Evolutionary conservation across 2,888 invertebrate species (phyloP).

Genomic region (Siphlonurus alternatus): DNA sequence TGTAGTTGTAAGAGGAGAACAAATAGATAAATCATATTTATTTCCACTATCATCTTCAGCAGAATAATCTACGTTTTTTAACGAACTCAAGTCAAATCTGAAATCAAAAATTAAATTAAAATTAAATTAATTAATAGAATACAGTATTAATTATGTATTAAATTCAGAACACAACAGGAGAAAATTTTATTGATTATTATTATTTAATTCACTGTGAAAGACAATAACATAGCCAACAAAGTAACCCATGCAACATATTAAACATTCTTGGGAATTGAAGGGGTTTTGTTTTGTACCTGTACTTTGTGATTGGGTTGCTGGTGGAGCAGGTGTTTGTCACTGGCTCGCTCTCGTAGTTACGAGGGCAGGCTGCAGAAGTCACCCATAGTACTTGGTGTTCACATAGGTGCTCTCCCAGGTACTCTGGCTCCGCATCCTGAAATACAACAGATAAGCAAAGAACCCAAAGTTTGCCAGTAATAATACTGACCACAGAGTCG

Average conservation of each 20-base stretch:
- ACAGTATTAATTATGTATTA: too few species aligned
- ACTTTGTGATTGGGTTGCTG: neutral
- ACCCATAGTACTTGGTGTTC: neutral
- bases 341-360: neutral
- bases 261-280: too few species aligned
- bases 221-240: too few species aligned
- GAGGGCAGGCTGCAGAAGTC: neutral
- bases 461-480: neutral
- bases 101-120: too few species aligned
- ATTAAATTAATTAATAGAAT: too few species aligned
- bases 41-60: neutral
- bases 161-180: too few species aligned
- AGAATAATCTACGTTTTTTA: neutral
- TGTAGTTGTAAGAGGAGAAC: neutral
- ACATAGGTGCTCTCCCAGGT: neutral
- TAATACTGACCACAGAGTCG: neutral
- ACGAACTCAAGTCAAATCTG: neutral
- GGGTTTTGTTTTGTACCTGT: too few species aligned
- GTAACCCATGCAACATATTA: too few species aligned
- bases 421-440: conserved; percentile 1
- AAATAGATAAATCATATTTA: neutral
- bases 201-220: too few species aligned
- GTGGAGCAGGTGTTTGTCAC: neutral
- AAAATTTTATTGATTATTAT: too few species aligned
- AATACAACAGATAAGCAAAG: too few species aligned